Conservation (phyloP, 2,797 vertebrate genomes). For the Phyllotis vaccarum region DNA sequence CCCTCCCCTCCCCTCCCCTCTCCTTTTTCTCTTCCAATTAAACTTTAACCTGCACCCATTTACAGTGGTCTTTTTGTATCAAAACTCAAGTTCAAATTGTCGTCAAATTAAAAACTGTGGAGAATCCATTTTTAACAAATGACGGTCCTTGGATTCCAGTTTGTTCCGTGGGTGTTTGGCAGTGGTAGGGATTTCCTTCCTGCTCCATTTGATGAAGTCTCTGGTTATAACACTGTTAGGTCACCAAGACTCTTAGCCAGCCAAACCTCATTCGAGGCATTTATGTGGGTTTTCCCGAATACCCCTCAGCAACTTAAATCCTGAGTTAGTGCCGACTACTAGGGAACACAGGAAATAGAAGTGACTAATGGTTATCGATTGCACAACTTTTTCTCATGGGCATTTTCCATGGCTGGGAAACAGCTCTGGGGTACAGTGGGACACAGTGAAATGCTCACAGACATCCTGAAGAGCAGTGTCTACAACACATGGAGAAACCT, state of each 20-base stretch:
- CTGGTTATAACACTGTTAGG: constrained; percentile 69
- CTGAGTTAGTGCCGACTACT: constrained; percentile 72
- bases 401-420: constrained; percentile 75
- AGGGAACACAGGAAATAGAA: constrained; percentile 79
- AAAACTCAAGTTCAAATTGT: constrained; percentile 13
- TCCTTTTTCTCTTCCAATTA: not conserved
- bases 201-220: constrained; percentile 69
- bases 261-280: constrained; percentile 79
- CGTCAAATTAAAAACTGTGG: constrained; percentile 56
- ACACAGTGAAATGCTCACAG: constrained; percentile 22
- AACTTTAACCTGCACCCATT: not conserved
- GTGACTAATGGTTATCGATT: constrained; percentile 76
- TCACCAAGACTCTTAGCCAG: constrained; percentile 67
- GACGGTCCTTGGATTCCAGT: not conserved
- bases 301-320: constrained; percentile 77
- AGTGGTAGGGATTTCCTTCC: constrained; percentile 73
- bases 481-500: constrained; percentile 27
- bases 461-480: not conserved
- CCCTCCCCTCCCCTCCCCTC: fast-evolving
- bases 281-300: constrained; percentile 82
- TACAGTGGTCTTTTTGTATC: constrained; percentile 14
- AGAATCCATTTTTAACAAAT: constrained; percentile 66
- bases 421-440: not conserved
- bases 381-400: constrained; percentile 67
- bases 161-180: constrained; percentile 75